Evolutionary conservation across 2,888 invertebrate species (phyloP).

Genomic region (Drosophila nr. medialis): DNA sequence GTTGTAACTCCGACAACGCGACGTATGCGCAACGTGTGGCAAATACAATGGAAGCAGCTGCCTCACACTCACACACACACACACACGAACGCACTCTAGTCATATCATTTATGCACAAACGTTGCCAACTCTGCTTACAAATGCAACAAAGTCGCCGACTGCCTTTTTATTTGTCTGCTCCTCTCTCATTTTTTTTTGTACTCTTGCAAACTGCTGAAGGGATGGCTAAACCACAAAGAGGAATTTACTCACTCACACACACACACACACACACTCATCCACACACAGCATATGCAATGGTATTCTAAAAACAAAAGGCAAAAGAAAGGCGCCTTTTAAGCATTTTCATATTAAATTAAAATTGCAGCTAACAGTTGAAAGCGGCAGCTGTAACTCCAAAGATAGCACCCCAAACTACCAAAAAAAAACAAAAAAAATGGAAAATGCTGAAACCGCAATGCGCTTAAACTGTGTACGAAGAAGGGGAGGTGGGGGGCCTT

Average conservation of each 20-base stretch:
- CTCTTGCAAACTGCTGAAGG: constrained; percentile 15
- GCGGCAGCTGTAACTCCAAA: constrained; percentile 41
- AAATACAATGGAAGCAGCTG: constrained; percentile 56
- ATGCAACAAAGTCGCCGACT: constrained; percentile 61
- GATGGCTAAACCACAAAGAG: constrained; percentile 41
- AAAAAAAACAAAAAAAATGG: constrained; percentile 18
- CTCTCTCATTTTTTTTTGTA: constrained; percentile 22
- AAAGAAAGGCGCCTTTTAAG: constrained; percentile 63
- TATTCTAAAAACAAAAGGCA: constrained; percentile 46
- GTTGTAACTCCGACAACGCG: constrained; percentile 52
- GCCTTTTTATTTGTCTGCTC: constrained; percentile 61
- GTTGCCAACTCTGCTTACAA: constrained; percentile 72
- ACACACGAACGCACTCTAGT: constrained; percentile 29
- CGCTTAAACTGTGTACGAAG: background rate
- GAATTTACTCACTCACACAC: constrained; percentile 34
- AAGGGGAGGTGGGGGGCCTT: constrained; percentile 9
- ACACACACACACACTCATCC: constrained; percentile 15
- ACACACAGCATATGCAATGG: constrained; percentile 38
- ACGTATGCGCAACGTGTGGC: constrained; percentile 71
- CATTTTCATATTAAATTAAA: constrained; percentile 77
- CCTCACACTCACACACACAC: constrained; percentile 24
- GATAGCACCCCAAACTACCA: constrained; percentile 32
- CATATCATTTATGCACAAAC: constrained; percentile 78
- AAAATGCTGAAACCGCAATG: constrained; percentile 22
- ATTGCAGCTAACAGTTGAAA: constrained; percentile 59